Base-by-base conservation (phyloP, 2,888 invertebrate genomes). In the Thumatha senex region DNA sequence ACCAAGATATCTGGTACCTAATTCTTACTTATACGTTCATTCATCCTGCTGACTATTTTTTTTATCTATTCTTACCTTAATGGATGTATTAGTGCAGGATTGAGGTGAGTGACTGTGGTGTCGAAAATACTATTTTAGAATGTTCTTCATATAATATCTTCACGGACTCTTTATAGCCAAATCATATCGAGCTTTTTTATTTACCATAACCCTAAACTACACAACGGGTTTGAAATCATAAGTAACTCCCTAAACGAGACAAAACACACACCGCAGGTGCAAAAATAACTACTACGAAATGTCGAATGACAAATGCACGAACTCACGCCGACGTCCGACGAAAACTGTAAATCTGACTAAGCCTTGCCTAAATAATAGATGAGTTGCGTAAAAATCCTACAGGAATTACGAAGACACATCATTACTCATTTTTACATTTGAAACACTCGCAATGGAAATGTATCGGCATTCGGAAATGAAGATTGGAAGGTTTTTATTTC, bases 361-460 rank as follows among this genome's bases (percentile, higher is more conserved):
- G 78, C 84, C 78, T 74, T 67, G 64, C 74, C 78, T 85, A 85
- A 83, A 87, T 86, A 86, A 87, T 82, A 82, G 85, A 87, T 86
- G 85, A 78, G 80, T 70, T 69, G 73, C 61, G 72, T 70, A 83
- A 84, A 81, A 67, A 69, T 52, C 57, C 66, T 58, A 38, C 74
- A 77, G 80, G 83, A 82, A 85, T 88, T 85, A 86, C 72, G 68
- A 76, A 82, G 81, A 82, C 74, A 69, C 56, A 72, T 76, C 81
- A 83, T 88, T 80, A 84, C 67, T 86, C 86, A 86, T 78, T 63
- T 67, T 61, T 55, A 69, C 67, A 74, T 76, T 74, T 69, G 78
- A 77, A 78, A 79, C 74, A 78, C 72, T 71, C 74, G 69, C 65
- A 72, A 78, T 77, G 65, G 58, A 51, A 77, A 78, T 73, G 76